Evolutionary conservation across 2,113 vertebrate genomes (phyloP).

Genomic region (Oryzias celebensis): DNA sequence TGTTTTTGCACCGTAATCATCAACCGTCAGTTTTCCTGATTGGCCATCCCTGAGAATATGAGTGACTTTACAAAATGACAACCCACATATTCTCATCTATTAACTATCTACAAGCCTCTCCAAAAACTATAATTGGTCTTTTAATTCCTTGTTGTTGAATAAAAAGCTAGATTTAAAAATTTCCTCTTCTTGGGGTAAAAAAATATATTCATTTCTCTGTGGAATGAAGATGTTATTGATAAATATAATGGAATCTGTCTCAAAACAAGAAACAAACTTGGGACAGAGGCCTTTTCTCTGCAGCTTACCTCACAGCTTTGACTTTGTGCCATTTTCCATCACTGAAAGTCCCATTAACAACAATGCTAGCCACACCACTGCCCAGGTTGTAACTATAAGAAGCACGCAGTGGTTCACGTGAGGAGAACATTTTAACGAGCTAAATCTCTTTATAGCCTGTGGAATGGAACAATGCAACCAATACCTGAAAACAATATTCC

Average conservation of each 20-base stretch:
- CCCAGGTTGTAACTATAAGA: conserved; percentile 89
- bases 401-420: not conserved
- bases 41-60: conserved; percentile 85
- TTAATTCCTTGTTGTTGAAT: not conserved
- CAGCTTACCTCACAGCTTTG: conserved; percentile 88
- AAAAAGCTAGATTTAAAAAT: not conserved
- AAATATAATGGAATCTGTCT: not conserved
- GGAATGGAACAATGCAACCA: not conserved
- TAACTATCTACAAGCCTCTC: no score
- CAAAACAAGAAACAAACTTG: not conserved
- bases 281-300: no score
- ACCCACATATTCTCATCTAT: no score
- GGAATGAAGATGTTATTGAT: no score
- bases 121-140: no score
- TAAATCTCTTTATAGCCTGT: not conserved
- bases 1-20: conserved; percentile 91
- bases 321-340: conserved; percentile 93
- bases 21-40: conserved; percentile 92
- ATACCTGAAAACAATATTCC: conserved; percentile 89
- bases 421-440: not conserved
- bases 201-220: no score
- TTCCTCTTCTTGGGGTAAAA: not conserved
- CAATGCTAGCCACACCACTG: conserved; percentile 82
- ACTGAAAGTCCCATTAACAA: conserved; percentile 87
- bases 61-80: not conserved